phyloP scores from a whole-genome alignment of 2,888 invertebrate species.

The Allygus modestus region DNA sequence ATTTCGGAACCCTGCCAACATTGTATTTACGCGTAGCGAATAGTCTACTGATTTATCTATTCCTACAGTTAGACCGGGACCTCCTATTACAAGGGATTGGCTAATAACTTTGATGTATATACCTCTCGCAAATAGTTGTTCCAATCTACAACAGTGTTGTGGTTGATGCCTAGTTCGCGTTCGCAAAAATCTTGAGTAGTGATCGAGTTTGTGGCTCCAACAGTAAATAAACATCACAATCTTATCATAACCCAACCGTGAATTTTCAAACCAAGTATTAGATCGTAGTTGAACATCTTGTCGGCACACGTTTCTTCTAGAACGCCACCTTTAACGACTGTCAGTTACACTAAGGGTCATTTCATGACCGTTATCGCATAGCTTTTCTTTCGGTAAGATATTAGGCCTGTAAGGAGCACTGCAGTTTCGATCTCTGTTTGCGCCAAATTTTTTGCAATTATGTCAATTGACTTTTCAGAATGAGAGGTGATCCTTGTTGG shows the following conservation, averaged over 20 bases:
- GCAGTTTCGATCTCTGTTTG: too few relatives aligned
- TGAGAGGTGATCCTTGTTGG: too few relatives aligned
- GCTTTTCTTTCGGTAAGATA: constrained; percentile 6
- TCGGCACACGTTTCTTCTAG: not conserved
- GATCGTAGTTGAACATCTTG: not conserved
- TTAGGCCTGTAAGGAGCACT: too few relatives aligned
- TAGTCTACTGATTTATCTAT: constrained; percentile 54
- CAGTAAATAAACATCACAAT: too few relatives aligned
- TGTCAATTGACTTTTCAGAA: too few relatives aligned
- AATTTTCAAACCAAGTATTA: constrained; percentile 48
- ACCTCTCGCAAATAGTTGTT: constrained; percentile 63
- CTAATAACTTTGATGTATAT: constrained; percentile 24
- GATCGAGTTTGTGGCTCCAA: constrained; percentile 33
- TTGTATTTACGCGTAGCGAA: constrained; percentile 58
- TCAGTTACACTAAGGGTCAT: not conserved
- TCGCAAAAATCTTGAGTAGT: constrained; percentile 48
- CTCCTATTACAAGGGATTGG: constrained; percentile 42
- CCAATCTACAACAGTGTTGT: constrained; percentile 54
- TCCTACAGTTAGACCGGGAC: constrained; percentile 56
- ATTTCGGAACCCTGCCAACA: constrained; percentile 7
- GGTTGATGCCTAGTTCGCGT: constrained; percentile 40
- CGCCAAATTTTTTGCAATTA: too few relatives aligned
- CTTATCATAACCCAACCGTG: not conserved
- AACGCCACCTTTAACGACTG: not conserved
- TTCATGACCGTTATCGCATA: not conserved